Base-by-base conservation (phyloP, 1,140 invertebrate genomes). In the Agrypnia vestita region DNA sequence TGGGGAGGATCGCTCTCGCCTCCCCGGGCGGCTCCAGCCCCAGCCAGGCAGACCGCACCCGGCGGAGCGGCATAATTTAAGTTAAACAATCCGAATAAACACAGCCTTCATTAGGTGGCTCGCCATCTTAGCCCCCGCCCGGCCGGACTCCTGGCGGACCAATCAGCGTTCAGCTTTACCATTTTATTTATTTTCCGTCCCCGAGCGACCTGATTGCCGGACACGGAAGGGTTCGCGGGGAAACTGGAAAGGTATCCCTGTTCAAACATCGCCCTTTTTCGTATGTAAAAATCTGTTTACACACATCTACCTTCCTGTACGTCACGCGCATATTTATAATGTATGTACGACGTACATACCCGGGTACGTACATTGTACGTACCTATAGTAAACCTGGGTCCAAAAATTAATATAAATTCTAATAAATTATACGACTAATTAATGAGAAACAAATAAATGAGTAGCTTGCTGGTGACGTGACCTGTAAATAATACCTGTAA, bases 181-280 rank as follows among this genome's bases (percentile, higher is more conserved):
- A 89, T 87, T 89, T 87, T 88, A 89, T 88, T 89, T 89, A 86
- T 86, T 88, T 89, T 87, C 86, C 84, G 79, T 76, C 84, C 83
- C 84, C 85, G 84, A 86, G 87, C 88, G 86, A 88, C 85, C 88
- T 88, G 88, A 88, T 89, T 88, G 87, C 85, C 74, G 84, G 84
- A 80, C 83, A 84, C 84, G 62, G 53, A 44, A 44, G 56, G 46
- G 62, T 55, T 53, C 47, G 25, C n/a, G 47, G 47, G 12, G 35
- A 12, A 73, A 73, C 69, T 55, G 47, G n/a, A 51, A 73, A 73
- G 47, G 69, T 73, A 73, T 53, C 69, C 11, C 51, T 73, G 47
- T 53, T 73, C 51, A 73, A 73, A 73, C 25, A 73, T 7, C 12
- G 19, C 13, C 69, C 69, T 35, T 73, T 49, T 47, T 69, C 19